Evolutionary conservation across 2,113 vertebrate species (phyloP).

Genomic region (Apodemus speciosus): DNA sequence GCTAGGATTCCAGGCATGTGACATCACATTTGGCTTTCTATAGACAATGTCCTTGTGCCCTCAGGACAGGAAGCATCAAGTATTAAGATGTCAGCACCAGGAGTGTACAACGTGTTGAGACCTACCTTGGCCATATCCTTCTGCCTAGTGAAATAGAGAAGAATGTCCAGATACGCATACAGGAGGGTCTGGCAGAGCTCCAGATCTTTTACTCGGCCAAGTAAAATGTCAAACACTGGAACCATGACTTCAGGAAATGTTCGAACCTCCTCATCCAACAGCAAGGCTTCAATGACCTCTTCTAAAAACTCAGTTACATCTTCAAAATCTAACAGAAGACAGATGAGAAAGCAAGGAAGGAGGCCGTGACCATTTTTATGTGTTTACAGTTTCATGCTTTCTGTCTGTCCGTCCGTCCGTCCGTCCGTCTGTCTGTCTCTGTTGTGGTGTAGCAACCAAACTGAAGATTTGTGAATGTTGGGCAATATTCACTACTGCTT

Average conservation of each 20-base stretch:
- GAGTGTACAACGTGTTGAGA: not conserved
- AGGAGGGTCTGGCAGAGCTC: conserved; percentile 95
- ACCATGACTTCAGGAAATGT: conserved; percentile 95
- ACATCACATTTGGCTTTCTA: not conserved
- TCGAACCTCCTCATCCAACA: conserved; percentile 94
- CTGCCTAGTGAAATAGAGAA: conserved; percentile 95
- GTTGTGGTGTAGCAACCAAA: not conserved
- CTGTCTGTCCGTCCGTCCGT: not conserved
- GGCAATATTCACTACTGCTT: not conserved
- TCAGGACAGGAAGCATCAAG: not conserved
- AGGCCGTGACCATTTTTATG: not conserved
- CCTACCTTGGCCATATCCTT: conserved; percentile 95
- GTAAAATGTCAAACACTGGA: conserved; percentile 94
- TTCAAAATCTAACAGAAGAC: conserved; percentile 88
- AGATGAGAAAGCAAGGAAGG: conserved; percentile 12
- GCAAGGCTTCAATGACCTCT: conserved; percentile 91
- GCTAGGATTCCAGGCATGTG: not conserved
- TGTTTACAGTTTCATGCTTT: not conserved
- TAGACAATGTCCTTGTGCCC: not conserved
- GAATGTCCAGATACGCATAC: conserved; percentile 93
- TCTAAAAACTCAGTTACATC: conserved; percentile 94
- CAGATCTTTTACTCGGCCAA: conserved; percentile 92
- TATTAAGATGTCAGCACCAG: not conserved
- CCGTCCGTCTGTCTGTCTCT: not conserved
- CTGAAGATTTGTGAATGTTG: not conserved